These are phyloP conservation scores for Volucella bombylans DNA, from an alignment of 2,888 invertebrate genomes.

Conservation along the genomic window DNA sequence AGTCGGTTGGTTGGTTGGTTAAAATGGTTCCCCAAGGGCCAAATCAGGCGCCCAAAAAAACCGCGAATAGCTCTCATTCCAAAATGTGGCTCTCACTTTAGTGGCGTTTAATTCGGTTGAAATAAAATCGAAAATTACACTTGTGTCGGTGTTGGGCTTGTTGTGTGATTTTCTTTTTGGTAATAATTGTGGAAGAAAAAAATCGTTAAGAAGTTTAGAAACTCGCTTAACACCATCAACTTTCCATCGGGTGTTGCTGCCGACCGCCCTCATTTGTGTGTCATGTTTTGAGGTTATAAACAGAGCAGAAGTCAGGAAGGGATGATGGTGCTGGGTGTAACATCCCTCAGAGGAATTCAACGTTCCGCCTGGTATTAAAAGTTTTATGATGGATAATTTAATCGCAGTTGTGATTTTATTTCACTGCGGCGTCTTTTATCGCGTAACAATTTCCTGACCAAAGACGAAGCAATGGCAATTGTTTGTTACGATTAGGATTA, in stretches of 20 bases:
- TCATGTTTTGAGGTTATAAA: slow-evolving; percentile 53
- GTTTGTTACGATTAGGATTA: too few relatives aligned
- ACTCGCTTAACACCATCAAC: slow-evolving; percentile 47
- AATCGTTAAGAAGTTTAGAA: slow-evolving; percentile 57
- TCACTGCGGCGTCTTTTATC: slow-evolving; percentile 54
- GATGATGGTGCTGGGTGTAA: neutral
- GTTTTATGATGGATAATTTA: slow-evolving; percentile 69
- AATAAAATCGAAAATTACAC: slow-evolving; percentile 28
- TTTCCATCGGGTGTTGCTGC: neutral
- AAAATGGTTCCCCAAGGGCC: slow-evolving; percentile 61
- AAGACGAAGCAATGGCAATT: slow-evolving; percentile 28
- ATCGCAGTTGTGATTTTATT: slow-evolving; percentile 55
- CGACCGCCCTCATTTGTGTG: slow-evolving; percentile 39
- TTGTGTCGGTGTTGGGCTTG: slow-evolving; percentile 42
- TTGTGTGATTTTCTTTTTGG: slow-evolving; percentile 52
- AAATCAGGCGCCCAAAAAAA: slow-evolving; percentile 25
- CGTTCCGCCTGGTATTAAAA: slow-evolving; percentile 50
- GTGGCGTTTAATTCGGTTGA: slow-evolving; percentile 66
- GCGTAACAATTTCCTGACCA: slow-evolving; percentile 58
- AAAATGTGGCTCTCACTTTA: neutral
- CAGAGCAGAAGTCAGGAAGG: slow-evolving; percentile 1
- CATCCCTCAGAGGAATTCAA: slow-evolving; percentile 14
- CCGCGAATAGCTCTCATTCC: slow-evolving; percentile 28
- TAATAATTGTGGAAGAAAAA: slow-evolving; percentile 50
- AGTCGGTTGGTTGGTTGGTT: slow-evolving; percentile 23